Evolutionary conservation across 2,888 invertebrate species (phyloP).

Genomic region (Sarcophaga carnaria): DNA sequence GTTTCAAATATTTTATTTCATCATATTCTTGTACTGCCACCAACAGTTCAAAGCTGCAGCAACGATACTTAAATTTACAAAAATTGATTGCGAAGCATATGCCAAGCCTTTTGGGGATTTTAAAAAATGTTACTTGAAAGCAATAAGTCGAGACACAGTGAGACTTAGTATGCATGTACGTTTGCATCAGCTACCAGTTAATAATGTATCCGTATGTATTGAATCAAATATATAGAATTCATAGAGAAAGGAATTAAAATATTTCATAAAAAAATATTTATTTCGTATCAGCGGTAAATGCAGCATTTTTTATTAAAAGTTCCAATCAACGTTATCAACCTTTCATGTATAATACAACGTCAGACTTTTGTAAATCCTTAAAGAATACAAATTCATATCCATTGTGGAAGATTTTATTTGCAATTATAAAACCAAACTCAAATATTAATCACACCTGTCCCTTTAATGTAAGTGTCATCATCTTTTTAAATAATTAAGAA

Average conservation of each 20-base stretch:
- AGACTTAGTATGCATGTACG: not conserved
- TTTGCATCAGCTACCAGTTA: constrained; percentile 14
- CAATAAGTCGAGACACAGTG: not conserved
- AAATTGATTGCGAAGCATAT: not conserved
- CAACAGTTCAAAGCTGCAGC: no score
- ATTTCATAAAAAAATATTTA: no score
- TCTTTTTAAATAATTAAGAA: not conserved
- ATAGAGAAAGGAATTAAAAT: no score
- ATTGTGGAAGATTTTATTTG: constrained; percentile 33
- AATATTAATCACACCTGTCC: constrained; percentile 51
- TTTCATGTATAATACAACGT: constrained; percentile 2
- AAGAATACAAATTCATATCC: not conserved
- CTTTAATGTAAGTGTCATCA: constrained; percentile 25
- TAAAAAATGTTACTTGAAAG: constrained; percentile 6
- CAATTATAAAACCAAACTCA: not conserved
- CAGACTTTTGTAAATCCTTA: constrained; percentile 17
- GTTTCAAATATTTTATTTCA: no score
- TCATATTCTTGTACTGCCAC: not conserved
- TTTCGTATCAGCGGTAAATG: not conserved
- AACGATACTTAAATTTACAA: constrained; percentile 11
- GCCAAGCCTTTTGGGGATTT: constrained; percentile 10
- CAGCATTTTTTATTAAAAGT: not conserved
- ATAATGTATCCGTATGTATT: constrained; percentile 17
- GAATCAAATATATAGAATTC: no score
- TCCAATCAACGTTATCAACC: constrained; percentile 8